phyloP scores from a whole-genome alignment of 1,140 invertebrate genomes.

The Anoplolepis gracilipes region DNA sequence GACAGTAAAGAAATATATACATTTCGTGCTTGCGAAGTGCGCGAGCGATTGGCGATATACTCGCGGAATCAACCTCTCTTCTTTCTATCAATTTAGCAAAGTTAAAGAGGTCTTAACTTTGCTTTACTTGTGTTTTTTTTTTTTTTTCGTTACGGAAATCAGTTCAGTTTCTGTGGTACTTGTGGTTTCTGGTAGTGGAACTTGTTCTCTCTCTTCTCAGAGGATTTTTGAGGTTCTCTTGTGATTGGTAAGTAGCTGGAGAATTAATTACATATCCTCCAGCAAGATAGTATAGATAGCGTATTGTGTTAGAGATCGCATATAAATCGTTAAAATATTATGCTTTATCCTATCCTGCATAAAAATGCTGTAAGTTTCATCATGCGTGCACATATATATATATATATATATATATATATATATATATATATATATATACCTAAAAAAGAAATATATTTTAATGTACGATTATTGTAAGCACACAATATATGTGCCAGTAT shows the following conservation, averaged over 20 bases:
- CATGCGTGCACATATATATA: not conserved
- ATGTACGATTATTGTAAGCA: not conserved
- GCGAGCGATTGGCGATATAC: not conserved
- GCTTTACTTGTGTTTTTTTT: conserved; percentile 37
- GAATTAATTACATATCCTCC: conserved; percentile 46
- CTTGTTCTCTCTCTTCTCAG: not conserved
- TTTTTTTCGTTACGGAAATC: conserved; percentile 4
- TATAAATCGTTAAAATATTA: conserved; percentile 12
- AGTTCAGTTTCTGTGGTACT: conserved; percentile 67
- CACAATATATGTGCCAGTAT: not conserved
- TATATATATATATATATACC: too few relatives aligned
- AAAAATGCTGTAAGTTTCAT: not conserved
- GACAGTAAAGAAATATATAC: not conserved
- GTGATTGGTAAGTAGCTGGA: conserved; percentile 73
- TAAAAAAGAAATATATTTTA: too few relatives aligned
- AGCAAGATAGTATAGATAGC: conserved; percentile 29
- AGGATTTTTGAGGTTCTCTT: conserved; percentile 51
- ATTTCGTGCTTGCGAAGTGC: not conserved
- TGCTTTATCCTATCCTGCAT: not conserved
- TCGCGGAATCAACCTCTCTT: conserved; percentile 13
- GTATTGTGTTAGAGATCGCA: not conserved
- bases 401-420: too few relatives aligned
- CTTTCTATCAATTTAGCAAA: conserved; percentile 59
- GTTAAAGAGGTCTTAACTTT: conserved; percentile 70
- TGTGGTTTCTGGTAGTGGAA: conserved; percentile 66